Percentiles rank a stretch among this genome's conserved stretches.
Evolutionary conservation across 2,888 invertebrate species (phyloP).

Genomic region (Diarsia dahlii): DNA sequence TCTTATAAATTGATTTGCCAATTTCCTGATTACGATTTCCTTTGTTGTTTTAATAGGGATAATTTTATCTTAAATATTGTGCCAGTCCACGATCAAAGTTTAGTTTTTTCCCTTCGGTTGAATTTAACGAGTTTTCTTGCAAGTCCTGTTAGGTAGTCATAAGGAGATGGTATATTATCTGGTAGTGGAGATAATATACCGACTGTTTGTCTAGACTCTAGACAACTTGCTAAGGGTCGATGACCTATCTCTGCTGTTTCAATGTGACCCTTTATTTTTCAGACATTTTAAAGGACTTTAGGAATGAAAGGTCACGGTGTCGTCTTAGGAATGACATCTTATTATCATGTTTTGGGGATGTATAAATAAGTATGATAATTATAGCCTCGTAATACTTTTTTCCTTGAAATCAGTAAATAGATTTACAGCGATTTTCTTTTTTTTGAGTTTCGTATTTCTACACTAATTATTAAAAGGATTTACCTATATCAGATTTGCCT

Average conservation of each 20-base stretch:
- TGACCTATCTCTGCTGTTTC: constrained; percentile 13
- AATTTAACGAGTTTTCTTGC: not conserved
- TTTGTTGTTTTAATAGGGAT: not conserved
- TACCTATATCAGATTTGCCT: not conserved
- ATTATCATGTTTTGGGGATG: not conserved
- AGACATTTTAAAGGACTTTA: not conserved
- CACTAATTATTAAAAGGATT: not conserved
- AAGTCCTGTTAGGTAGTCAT: not conserved
- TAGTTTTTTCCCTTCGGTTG: too few relatives aligned
- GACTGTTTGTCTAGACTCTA: constrained; percentile 60
- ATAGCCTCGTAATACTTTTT: not conserved
- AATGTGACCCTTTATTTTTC: constrained; percentile 12
- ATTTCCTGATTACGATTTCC: not conserved
- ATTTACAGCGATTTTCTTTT: not conserved
- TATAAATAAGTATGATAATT: not conserved
- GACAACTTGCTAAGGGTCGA: constrained; percentile 24
- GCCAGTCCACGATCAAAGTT: too few relatives aligned
- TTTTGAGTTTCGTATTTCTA: not conserved
- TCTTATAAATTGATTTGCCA: not conserved
- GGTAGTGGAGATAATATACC: not conserved
- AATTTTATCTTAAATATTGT: not conserved
- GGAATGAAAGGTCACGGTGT: not conserved
- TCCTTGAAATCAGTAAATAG: not conserved
- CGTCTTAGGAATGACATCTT: not conserved
- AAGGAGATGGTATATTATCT: not conserved